phyloP scores from a whole-genome alignment of 2,888 invertebrate species.

The Baccha elongata region DNA sequence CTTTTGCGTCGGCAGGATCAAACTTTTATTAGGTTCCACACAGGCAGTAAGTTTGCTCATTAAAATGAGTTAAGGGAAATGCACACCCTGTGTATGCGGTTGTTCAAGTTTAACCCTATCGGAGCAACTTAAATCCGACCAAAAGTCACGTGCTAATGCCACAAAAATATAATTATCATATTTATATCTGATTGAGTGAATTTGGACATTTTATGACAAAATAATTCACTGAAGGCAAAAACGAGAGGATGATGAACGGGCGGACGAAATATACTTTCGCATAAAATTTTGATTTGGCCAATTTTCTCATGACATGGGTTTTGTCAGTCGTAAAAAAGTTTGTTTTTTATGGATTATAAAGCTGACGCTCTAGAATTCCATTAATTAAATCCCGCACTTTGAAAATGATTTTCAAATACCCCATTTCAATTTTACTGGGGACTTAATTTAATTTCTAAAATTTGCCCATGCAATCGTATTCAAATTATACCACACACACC shows the following conservation, averaged over 20 bases:
- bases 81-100: slow-evolving; percentile 28
- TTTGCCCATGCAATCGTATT: slow-evolving; percentile 29
- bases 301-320: slow-evolving; percentile 40
- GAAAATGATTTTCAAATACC: background rate
- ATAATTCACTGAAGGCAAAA: slow-evolving; percentile 47
- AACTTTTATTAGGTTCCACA: background rate
- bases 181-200: slow-evolving; percentile 44
- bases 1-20: slow-evolving; percentile 27
- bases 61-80: slow-evolving; percentile 54
- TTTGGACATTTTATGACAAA: slow-evolving; percentile 59
- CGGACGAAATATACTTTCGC: background rate
- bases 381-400: background rate
- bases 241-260: too few relatives aligned
- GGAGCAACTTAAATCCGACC: slow-evolving; percentile 17
- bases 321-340: slow-evolving; percentile 31
- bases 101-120: slow-evolving; percentile 14
- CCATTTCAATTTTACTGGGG: slow-evolving; percentile 3
- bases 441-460: slow-evolving; percentile 57
- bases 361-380: slow-evolving; percentile 15
- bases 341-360: slow-evolving; percentile 54
- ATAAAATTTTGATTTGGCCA: slow-evolving; percentile 62
- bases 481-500: slow-evolving; percentile 15
- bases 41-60: slow-evolving; percentile 70
- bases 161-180: slow-evolving; percentile 70
- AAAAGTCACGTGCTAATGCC: slow-evolving; percentile 73